Conservation (phyloP, 53 echinoderm and acorn worm genomes). For the Apostichopus leukothele region DNA sequence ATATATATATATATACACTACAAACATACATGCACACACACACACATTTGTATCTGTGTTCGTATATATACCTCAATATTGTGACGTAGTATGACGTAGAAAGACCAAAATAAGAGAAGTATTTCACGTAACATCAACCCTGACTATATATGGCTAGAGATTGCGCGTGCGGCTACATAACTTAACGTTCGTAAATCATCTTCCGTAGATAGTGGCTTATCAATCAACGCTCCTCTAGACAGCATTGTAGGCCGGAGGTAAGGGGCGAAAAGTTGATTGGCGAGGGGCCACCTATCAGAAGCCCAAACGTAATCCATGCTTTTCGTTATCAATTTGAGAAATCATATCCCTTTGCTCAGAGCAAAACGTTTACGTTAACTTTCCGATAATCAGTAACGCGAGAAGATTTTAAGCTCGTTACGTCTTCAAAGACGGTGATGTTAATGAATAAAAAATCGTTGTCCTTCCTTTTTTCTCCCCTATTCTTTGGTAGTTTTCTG, state of each 20-base stretch:
- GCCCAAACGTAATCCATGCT: conserved; percentile 7
- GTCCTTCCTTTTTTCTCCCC: neutral
- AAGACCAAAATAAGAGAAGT: neutral
- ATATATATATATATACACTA: too few species aligned
- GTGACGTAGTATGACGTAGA: neutral
- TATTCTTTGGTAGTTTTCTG: neutral
- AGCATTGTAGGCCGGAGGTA: conserved; percentile 38
- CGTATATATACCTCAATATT: too few species aligned
- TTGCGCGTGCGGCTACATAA: conserved; percentile 1
- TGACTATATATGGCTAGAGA: neutral
- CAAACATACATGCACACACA: too few species aligned
- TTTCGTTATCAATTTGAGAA: conserved; percentile 37
- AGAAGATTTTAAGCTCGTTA: conserved; percentile 28
- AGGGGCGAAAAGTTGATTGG: conserved; percentile 31
- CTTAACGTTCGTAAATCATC: neutral
- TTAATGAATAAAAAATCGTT: neutral
- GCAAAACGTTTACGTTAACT: conserved; percentile 31
- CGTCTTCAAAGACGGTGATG: neutral
- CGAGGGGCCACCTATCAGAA: conserved; percentile 19
- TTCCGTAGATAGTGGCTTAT: neutral
- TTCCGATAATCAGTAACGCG: conserved; percentile 20
- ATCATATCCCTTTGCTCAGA: conserved; percentile 31
- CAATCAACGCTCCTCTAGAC: neutral
- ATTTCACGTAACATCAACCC: neutral
- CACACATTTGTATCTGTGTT: too few species aligned